Evolutionary conservation across 2,888 invertebrate species (phyloP), one percentile per base, ranked within the genome.

Genomic region (Molanna angustata): DNA sequence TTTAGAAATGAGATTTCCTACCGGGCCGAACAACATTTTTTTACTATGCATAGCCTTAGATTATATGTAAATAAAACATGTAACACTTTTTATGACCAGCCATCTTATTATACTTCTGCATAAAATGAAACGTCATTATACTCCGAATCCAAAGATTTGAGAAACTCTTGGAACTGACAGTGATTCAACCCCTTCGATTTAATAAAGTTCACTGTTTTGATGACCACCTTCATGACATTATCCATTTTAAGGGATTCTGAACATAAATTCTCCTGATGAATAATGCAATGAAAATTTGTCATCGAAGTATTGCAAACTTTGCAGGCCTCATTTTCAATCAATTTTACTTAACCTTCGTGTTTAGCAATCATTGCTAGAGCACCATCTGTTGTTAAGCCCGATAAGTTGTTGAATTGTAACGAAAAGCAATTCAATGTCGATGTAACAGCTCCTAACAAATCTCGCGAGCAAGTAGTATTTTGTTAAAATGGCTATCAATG

Each of bases 201-300:
- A n/a, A n/a, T n/a, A n/a, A n/a, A n/a, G n/a, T n/a, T n/a, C n/a
- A n/a, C n/a, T n/a, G n/a, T n/a, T n/a, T n/a, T n/a, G n/a, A n/a
- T n/a, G n/a, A n/a, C n/a, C n/a, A n/a, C n/a, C n/a, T n/a, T 33
- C 37, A 41, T 42, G 35, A 52, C 48, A 35, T 35, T 31, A 22
- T 49, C 44, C 35, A 49, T 49, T 27, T 35, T 27, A 21, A 35
- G 44, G 20, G 18, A 53, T 49, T 61, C 59, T 22, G 57, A 49
- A 54, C 60, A 63, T 17, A 63, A 52, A 31, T 56, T 58, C 57
- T 61, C 52, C 55, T 61, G 61, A 53, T 61, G 58, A 45, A 61
- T 56, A 40, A 59, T 63, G 58, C 62, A 63, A 53, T 63, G 61
- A 54, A 61, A 60, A 49, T 44, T 49, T 46, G 46, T 19, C 45